These are phyloP conservation scores for Orycteropus afer DNA, from an alignment of 2,113 vertebrate genomes.

Conservation along the genomic window DNA sequence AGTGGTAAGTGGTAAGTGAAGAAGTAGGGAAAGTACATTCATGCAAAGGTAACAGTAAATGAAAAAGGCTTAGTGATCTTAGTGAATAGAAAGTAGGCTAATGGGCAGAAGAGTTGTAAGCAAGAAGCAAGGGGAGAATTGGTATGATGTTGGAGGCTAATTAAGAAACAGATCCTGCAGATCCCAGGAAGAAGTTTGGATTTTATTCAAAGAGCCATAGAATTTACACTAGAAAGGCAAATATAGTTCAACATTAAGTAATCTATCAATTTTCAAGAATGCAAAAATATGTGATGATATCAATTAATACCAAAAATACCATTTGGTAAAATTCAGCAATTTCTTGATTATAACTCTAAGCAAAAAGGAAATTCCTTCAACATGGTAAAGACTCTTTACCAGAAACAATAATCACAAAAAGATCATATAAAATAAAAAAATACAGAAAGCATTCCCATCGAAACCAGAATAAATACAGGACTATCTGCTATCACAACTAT, in stretches of 20 bases:
- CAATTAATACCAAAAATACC: background rate
- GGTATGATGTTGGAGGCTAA: background rate
- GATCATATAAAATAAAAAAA: background rate
- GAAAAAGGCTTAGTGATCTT: background rate
- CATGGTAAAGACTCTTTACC: background rate
- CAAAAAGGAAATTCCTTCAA: background rate
- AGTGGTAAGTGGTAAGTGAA: background rate
- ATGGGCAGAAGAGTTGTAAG: background rate
- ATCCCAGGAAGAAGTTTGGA: background rate
- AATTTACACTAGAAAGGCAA: background rate
- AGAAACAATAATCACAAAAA: background rate
- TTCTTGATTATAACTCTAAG: background rate
- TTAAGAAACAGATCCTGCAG: background rate
- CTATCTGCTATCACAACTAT: background rate
- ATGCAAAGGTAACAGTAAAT: too few species aligned
- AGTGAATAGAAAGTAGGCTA: background rate
- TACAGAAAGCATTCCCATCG: background rate
- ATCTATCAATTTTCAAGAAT: background rate
- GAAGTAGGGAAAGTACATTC: background rate
- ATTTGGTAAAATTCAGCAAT: conserved; percentile 1
- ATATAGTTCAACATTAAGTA: background rate
- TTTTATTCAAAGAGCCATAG: background rate
- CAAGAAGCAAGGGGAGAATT: background rate
- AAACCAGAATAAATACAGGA: background rate
- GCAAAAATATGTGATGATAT: background rate